phyloP scores from a whole-genome alignment of 2,797 vertebrate genomes.

The Pachyuromys duprasi region DNA sequence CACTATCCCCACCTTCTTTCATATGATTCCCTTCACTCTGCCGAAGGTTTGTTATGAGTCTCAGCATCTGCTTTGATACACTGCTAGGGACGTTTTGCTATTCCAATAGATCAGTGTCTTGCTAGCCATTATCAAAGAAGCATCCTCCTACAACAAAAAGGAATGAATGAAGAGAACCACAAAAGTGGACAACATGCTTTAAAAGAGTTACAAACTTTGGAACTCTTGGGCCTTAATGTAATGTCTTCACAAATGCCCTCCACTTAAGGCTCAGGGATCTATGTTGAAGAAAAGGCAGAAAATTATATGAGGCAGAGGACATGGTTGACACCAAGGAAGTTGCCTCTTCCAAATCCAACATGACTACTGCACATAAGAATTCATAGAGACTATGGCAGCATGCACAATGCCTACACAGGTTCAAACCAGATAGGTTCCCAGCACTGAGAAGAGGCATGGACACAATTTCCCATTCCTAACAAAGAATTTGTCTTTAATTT shows the following conservation, averaged over 20 bases:
- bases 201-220: not conserved
- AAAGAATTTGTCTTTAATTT: not conserved
- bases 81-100: not conserved
- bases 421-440: not conserved
- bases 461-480: not conserved
- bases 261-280: not conserved
- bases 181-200: not conserved
- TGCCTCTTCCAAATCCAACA: not conserved
- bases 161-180: not conserved
- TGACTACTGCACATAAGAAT: not conserved
- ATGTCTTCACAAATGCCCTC: not conserved
- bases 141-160: not conserved
- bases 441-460: not conserved
- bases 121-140: not conserved
- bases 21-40: no score
- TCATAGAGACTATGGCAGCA: not conserved
- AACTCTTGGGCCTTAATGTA: not conserved
- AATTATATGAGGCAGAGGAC: not conserved
- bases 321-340: not conserved
- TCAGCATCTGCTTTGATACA: no score
- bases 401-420: not conserved
- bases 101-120: not conserved
- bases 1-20: no score
- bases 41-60: no score
- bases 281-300: not conserved